Conservation (phyloP, 2,888 invertebrate genomes). For the Machimus rusticus region DNA sequence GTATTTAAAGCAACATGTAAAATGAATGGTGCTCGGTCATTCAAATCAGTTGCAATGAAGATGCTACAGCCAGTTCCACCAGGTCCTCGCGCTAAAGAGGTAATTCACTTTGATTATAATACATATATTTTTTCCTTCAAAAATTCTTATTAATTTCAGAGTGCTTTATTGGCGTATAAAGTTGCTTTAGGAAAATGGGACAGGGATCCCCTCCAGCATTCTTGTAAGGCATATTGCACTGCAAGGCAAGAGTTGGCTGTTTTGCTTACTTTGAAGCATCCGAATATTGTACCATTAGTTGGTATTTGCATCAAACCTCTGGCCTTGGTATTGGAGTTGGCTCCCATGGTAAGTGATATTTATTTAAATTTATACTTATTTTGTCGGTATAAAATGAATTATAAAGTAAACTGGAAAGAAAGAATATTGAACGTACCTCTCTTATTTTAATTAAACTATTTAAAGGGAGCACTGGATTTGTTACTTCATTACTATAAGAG, state of each 20-base stretch:
- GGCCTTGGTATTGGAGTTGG: conserved; percentile 86
- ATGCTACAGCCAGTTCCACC: conserved; percentile 95
- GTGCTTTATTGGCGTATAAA: conserved; percentile 63
- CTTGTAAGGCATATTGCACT: conserved; percentile 95
- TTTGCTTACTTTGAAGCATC: conserved; percentile 82
- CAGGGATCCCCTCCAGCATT: conserved; percentile 88
- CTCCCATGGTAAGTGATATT: conserved; percentile 68
- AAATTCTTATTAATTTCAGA: conserved; percentile 50
- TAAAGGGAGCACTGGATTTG: conserved; percentile 84
- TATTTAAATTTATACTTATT: not conserved
- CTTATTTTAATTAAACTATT: conserved; percentile 24
- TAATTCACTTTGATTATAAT: conserved; percentile 35
- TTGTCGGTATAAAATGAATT: not conserved
- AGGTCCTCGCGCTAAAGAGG: conserved; percentile 64
- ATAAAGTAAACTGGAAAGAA: not conserved
- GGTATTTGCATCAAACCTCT: conserved; percentile 91
- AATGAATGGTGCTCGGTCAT: conserved; percentile 66
- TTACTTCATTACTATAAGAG: conserved; percentile 85
- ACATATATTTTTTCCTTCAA: not conserved
- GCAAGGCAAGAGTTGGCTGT: conserved; percentile 94
- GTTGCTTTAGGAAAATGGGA: conserved; percentile 90
- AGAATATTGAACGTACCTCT: not conserved
- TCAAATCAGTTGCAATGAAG: conserved; percentile 87
- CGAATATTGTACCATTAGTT: conserved; percentile 90
- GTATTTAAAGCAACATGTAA: conserved; percentile 86